phyloP scores from a whole-genome alignment of 2,888 invertebrate species.

The Cyclophora punctaria region DNA sequence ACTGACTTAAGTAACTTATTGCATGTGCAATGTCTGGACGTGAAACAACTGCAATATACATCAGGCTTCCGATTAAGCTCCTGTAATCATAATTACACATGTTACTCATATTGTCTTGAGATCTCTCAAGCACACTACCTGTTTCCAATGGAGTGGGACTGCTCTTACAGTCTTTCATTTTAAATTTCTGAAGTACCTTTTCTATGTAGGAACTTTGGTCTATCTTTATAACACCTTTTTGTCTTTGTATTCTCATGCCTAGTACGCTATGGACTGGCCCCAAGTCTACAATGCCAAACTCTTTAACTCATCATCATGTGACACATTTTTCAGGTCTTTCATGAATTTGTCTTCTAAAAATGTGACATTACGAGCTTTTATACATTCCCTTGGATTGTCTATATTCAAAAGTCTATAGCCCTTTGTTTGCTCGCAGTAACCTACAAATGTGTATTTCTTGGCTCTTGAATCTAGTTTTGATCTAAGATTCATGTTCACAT shows the following conservation, averaged over 20 bases:
- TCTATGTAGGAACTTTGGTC: neutral
- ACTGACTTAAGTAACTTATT: no score
- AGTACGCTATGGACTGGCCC: neutral
- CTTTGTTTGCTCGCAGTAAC: conserved; percentile 8
- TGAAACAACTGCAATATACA: no score
- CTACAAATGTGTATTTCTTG: neutral
- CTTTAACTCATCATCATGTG: no score
- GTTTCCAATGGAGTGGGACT: no score
- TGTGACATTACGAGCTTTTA: conserved; percentile 12
- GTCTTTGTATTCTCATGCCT: neutral
- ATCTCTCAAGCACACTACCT: no score
- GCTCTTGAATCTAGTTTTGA: conserved; percentile 1
- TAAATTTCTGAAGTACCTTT: no score
- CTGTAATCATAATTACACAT: no score
- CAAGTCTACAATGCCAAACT: neutral
- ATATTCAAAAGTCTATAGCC: conserved; percentile 19
- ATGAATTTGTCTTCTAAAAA: conserved; percentile 5
- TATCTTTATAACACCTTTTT: neutral
- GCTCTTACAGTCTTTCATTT: no score
- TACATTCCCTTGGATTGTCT: conserved; percentile 1
- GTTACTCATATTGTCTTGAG: no score
- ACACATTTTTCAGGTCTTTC: no score
- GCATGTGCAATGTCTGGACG: no score
- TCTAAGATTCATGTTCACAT: neutral
- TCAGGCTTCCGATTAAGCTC: no score